Conservation (phyloP, 2,797 vertebrate species). For the Sebastolobus alascanus region DNA sequence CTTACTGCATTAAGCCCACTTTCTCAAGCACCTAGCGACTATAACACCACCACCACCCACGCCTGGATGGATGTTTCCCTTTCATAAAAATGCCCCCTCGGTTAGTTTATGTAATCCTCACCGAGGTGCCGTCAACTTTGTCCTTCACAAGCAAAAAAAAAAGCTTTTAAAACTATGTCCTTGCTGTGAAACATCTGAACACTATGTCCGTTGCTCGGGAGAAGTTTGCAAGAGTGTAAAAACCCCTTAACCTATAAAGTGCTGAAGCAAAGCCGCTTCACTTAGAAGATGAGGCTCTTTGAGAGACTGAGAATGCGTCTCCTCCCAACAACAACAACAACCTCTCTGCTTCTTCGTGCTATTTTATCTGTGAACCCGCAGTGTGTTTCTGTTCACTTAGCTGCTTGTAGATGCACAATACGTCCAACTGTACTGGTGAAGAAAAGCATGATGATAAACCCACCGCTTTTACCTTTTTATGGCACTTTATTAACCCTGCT, state of each 20-base stretch:
- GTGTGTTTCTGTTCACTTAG: constrained; percentile 13
- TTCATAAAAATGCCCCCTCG: constrained; percentile 10
- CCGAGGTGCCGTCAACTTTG: constrained; percentile 20
- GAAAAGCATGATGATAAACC: not conserved
- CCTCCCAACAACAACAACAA: not conserved
- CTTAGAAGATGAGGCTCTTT: constrained; percentile 51
- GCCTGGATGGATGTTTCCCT: constrained; percentile 25
- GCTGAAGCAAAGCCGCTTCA: constrained; percentile 19
- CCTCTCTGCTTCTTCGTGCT: not conserved
- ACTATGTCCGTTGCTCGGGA: constrained; percentile 14
- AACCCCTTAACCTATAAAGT: constrained; percentile 23
- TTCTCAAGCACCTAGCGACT: not conserved
- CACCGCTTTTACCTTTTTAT: not conserved
- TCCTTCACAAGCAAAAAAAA: constrained; percentile 35
- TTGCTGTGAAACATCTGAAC: constrained; percentile 10
- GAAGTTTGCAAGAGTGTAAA: constrained; percentile 28
- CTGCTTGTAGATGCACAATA: not conserved
- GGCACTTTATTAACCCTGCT: not conserved
- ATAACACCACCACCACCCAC: not conserved
- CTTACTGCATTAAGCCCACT: not conserved
- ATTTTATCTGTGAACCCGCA: not conserved
- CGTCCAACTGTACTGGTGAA: not conserved
- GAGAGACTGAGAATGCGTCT: constrained; percentile 14
- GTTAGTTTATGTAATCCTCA: constrained; percentile 29
- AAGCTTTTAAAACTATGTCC: constrained; percentile 7